Evolutionary conservation across 2,113 vertebrate species (phyloP).

Genomic region (Corythornis vintsioides): DNA sequence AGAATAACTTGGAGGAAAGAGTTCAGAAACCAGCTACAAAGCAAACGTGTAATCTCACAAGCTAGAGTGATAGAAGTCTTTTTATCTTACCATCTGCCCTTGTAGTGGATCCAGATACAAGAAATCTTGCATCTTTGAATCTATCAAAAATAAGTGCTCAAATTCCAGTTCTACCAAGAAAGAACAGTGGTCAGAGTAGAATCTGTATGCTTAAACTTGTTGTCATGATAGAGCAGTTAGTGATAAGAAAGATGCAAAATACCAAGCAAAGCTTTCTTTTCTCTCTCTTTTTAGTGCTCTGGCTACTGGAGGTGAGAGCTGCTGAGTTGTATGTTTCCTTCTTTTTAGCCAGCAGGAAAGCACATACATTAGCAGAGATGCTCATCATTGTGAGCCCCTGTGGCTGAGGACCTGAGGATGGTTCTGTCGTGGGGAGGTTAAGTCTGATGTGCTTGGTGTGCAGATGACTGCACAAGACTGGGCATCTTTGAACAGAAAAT

Average conservation of each 20-base stretch:
- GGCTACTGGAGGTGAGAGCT: background rate
- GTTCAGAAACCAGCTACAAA: background rate
- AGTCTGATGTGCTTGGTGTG: background rate
- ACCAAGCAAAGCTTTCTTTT: background rate
- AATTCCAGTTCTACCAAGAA: background rate
- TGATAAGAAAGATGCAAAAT: background rate
- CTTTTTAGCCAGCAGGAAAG: background rate
- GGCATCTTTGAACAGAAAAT: background rate
- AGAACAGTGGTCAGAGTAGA: background rate
- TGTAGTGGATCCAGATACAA: background rate
- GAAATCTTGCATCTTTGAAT: background rate
- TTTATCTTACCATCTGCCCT: background rate
- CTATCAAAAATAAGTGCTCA: background rate
- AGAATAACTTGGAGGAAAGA: background rate
- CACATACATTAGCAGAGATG: background rate
- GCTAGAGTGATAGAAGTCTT: background rate
- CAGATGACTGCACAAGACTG: background rate
- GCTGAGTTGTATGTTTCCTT: background rate
- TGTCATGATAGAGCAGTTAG: background rate
- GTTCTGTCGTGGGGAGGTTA: fast-evolving
- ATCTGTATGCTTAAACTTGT: background rate
- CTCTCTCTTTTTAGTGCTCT: background rate
- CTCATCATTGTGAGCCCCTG: background rate
- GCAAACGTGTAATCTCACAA: background rate
- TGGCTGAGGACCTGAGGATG: background rate